phyloP scores from a whole-genome alignment of 2,113 vertebrate species.

The Mastomys coucha region DNA sequence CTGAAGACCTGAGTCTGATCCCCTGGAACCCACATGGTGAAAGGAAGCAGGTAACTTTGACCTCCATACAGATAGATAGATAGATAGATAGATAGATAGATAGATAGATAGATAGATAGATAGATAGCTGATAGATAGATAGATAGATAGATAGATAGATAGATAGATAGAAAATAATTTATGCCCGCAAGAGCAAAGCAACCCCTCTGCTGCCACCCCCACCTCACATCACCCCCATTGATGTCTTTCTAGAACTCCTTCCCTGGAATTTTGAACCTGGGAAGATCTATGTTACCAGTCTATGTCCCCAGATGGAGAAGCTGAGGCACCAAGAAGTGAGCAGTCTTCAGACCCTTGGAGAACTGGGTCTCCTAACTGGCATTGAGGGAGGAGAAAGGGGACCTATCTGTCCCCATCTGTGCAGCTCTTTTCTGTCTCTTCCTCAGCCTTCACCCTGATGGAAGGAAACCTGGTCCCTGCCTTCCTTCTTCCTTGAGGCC shows the following conservation, averaged over 20 bases:
- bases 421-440: not conserved
- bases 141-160: too few species aligned
- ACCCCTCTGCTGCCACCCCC: too few species aligned
- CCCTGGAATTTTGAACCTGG: not conserved
- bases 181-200: not conserved
- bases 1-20: too few species aligned
- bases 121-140: too few species aligned
- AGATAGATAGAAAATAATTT: not conserved
- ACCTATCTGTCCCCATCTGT: not conserved
- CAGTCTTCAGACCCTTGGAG: not conserved
- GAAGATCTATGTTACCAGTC: not conserved
- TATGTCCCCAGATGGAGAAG: not conserved
- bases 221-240: not conserved
- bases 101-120: too few species aligned
- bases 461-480: not conserved
- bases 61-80: not conserved
- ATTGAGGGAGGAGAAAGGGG: not conserved
- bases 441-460: not conserved
- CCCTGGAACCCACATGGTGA: not conserved
- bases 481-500: not conserved
- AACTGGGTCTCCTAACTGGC: not conserved
- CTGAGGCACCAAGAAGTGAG: not conserved
- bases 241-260: not conserved
- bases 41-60: not conserved
- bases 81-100: too few species aligned